These are phyloP conservation scores for Pyrochroa serraticornis DNA, from an alignment of 2,888 invertebrate species.

Conservation along the genomic window DNA sequence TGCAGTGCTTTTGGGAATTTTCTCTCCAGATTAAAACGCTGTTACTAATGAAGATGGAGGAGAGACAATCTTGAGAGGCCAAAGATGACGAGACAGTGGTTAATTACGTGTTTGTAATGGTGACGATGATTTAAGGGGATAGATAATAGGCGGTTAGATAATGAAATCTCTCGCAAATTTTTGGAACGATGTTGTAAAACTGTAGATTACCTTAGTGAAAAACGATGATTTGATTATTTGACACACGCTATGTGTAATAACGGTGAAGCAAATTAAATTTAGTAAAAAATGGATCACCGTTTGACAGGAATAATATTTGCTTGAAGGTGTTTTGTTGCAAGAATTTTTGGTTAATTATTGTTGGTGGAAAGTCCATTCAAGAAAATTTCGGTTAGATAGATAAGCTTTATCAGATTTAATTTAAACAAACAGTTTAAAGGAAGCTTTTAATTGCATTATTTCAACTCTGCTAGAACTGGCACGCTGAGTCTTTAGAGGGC, in stretches of 20 bases:
- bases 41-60: too few relatives aligned
- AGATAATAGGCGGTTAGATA: too few relatives aligned
- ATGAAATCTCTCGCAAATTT: too few relatives aligned
- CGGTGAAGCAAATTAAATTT: neutral
- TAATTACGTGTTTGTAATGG: too few relatives aligned
- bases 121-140: too few relatives aligned
- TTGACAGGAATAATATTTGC: neutral
- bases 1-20: too few relatives aligned
- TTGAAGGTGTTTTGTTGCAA: neutral
- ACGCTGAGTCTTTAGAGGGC: conserved; percentile 3
- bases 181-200: too few relatives aligned
- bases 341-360: neutral
- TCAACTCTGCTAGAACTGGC: too few relatives aligned
- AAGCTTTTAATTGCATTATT: too few relatives aligned
- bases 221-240: neutral
- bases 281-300: neutral
- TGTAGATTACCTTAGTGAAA: neutral
- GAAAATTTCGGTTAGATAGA: neutral
- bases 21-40: too few relatives aligned
- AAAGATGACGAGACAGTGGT: too few relatives aligned
- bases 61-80: too few relatives aligned
- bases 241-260: neutral
- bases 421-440: conserved; percentile 5
- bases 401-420: conserved; percentile 15
- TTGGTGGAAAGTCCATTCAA: neutral